phyloP scores from a whole-genome alignment of 2,888 invertebrate genomes.

The Drosophila limbata region DNA sequence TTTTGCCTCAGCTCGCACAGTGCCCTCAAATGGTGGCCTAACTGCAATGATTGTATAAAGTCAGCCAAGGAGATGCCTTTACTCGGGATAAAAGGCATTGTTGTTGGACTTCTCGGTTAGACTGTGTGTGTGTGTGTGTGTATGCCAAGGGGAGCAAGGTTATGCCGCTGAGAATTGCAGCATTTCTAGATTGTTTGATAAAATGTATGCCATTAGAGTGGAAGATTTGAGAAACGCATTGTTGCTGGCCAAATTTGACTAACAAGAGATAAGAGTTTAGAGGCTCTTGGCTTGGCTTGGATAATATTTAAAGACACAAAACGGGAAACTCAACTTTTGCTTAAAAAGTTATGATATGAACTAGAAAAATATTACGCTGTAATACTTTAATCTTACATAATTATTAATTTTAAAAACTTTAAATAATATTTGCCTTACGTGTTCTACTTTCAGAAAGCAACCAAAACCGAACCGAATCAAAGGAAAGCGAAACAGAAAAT shows the following conservation, averaged over 20 bases:
- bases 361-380: no score
- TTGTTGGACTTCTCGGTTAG: constrained; percentile 37
- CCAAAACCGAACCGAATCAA: constrained; percentile 25
- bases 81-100: constrained; percentile 50
- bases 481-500: constrained; percentile 22
- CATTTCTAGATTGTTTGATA: constrained; percentile 47
- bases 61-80: constrained; percentile 46
- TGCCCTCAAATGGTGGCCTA: constrained; percentile 43
- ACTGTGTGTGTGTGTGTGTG: constrained; percentile 22
- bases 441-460: constrained; percentile 5
- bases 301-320: not conserved
- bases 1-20: constrained; percentile 7
- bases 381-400: no score
- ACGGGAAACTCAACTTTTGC: not conserved
- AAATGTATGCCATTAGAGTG: constrained; percentile 48
- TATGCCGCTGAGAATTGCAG: constrained; percentile 60
- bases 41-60: constrained; percentile 74
- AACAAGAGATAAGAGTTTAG: constrained; percentile 10
- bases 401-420: not conserved
- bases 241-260: constrained; percentile 18
- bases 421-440: not conserved
- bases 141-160: constrained; percentile 61
- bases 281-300: not conserved
- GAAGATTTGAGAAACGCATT: constrained; percentile 32
- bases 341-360: not conserved